Evolutionary conservation across 2,797 vertebrate species (phyloP), one percentile per base, ranked within the genome.

Genomic region (Hephaestus fuliginosus): DNA sequence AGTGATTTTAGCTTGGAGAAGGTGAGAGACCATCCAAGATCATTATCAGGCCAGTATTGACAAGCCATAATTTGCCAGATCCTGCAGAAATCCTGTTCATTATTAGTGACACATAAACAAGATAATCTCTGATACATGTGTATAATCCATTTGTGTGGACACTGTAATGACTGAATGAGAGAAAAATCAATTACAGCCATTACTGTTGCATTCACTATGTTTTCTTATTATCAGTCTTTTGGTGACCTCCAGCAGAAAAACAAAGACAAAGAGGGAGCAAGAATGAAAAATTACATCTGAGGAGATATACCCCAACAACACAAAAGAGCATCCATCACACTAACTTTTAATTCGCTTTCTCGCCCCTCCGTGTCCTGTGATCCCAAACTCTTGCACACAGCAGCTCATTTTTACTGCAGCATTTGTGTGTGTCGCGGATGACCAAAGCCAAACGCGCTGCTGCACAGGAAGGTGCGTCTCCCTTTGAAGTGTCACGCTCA

Each of bases 391-490:
- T 7, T 44, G 28, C 72, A 74, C 41, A 65, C 13, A 1, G 61
- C 74, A 68, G 76, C 66, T 66, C 3, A 1, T 56, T 75, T 70
- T 56, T 25, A 30, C 60, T 8, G n/a, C 53, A 41, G 20, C 22
- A 43, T 25, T 25, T 33, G 30, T 33, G 61, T 14, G 30, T 5
- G 22, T 75, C 10, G 48, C 5, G 12, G 58, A 55, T 52, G 80
- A 75, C 55, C 53, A 49, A 56, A 79, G 72, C 67, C 48, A 64
- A 84, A 85, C 30, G n/a, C 15, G 77, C 80, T 41, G 56, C 71
- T 44, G 72, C 51, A 61, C 87, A 87, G 83, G 88, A 91, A 91
- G 75, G 56, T 52, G 52, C n/a, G 33, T 70, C 55, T 80, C 57
- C 36, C 72, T 85, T 83, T 91, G 78, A 88, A 84, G 76, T 63